Conservation (phyloP, 2,888 invertebrate species). For the Heteromyza rotundicornis region DNA sequence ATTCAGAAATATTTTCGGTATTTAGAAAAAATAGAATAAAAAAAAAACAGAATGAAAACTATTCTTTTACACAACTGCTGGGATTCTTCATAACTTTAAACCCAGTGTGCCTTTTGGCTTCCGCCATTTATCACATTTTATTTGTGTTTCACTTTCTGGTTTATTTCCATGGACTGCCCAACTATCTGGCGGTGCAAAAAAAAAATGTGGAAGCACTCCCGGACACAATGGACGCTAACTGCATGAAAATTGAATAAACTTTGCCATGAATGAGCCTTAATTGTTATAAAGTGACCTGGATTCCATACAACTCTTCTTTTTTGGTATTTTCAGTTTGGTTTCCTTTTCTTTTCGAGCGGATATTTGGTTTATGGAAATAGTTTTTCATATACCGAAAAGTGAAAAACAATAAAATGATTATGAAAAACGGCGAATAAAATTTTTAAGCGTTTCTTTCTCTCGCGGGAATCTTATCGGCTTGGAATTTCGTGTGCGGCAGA, state of each 20-base stretch:
- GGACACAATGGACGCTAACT: slow-evolving; percentile 9
- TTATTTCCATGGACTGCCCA: too few species aligned
- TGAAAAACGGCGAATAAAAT: not conserved
- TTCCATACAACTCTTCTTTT: too few species aligned
- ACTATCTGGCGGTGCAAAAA: not conserved
- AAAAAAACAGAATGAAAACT: too few species aligned
- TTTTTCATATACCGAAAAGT: slow-evolving; percentile 20
- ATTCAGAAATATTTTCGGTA: too few species aligned
- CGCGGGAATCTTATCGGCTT: too few species aligned
- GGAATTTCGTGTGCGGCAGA: too few species aligned
- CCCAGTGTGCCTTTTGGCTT: not conserved
- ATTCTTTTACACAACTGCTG: too few species aligned
- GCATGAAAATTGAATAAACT: slow-evolving; percentile 25
- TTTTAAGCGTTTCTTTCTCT: too few species aligned
- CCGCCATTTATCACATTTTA: slow-evolving; percentile 1
- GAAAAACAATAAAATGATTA: slow-evolving; percentile 12
- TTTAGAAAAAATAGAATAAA: too few species aligned
- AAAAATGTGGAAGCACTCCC: not conserved
- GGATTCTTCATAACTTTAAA: not conserved
- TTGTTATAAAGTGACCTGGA: slow-evolving; percentile 38
- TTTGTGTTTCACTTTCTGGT: not conserved
- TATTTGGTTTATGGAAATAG: slow-evolving; percentile 35
- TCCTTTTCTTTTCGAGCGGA: slow-evolving; percentile 25
- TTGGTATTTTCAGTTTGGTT: too few species aligned
- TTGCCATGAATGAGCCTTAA: slow-evolving; percentile 32